Conservation (phyloP, 2,797 vertebrate species). For the Sphenopsis melanotis region DNA sequence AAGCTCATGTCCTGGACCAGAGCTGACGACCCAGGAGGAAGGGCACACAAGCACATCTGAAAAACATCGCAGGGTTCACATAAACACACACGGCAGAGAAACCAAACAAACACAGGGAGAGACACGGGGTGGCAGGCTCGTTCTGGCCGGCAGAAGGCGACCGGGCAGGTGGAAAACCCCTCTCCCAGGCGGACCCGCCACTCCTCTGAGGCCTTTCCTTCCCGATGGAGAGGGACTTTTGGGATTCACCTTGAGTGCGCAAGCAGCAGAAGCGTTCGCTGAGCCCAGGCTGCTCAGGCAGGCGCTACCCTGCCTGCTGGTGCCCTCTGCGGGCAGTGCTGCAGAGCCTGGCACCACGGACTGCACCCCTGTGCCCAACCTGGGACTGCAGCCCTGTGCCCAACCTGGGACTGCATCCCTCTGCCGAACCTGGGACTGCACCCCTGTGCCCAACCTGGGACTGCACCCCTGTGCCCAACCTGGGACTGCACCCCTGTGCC, state of each 20-base stretch:
- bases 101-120: not conserved
- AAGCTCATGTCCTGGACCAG: not conserved
- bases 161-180: not conserved
- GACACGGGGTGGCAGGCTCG: fast-evolving
- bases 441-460: no score
- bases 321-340: slow-evolving; percentile 20
- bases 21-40: not conserved
- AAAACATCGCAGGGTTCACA: not conserved
- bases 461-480: no score
- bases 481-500: not conserved
- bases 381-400: fast-evolving
- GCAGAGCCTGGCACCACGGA: not conserved
- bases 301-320: not conserved
- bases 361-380: not conserved
- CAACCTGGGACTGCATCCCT: not conserved
- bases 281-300: not conserved
- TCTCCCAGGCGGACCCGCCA: fast-evolving
- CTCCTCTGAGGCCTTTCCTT: not conserved
- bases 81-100: not conserved
- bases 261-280: not conserved
- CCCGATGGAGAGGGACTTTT: not conserved
- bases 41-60: not conserved
- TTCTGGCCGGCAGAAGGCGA: not conserved
- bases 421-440: not conserved
- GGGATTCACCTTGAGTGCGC: fast-evolving